These are phyloP conservation scores for Drosophila mojavensis DNA, from an alignment of 1,140 invertebrate genomes.

Conservation along the genomic window DNA sequence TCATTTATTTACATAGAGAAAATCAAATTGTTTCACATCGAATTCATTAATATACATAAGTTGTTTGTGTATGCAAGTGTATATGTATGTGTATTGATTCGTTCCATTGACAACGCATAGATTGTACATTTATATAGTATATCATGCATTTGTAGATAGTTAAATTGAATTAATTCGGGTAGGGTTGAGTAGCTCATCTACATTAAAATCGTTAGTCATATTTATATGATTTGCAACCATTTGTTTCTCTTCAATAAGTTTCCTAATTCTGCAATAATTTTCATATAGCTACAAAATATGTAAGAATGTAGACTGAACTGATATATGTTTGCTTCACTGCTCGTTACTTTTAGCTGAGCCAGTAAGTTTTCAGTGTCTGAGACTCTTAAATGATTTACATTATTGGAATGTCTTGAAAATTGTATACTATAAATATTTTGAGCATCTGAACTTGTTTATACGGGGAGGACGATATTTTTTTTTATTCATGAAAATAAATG, in stretches of 20 bases:
- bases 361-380: neutral
- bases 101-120: constrained; percentile 51
- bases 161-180: constrained; percentile 24
- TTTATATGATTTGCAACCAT: constrained; percentile 62
- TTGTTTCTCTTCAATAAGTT: constrained; percentile 19
- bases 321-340: neutral
- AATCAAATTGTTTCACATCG: constrained; percentile 42
- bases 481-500: neutral
- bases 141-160: constrained; percentile 21
- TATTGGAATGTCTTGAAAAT: constrained; percentile 5
- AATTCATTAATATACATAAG: constrained; percentile 58
- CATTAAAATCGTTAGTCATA: constrained; percentile 63
- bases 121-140: constrained; percentile 36
- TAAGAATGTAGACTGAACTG: neutral
- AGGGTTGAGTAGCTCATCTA: constrained; percentile 44
- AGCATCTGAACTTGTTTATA: constrained; percentile 8
- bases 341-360: neutral
- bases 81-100: constrained; percentile 31
- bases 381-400: neutral
- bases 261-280: constrained; percentile 11
- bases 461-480: neutral
- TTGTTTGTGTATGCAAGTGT: constrained; percentile 5
- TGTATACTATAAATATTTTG: constrained; percentile 11
- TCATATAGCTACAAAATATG: neutral
- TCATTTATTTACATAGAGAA: constrained; percentile 70